Conservation (phyloP, 2,797 vertebrate species). For the Borostomias antarcticus region DNA sequence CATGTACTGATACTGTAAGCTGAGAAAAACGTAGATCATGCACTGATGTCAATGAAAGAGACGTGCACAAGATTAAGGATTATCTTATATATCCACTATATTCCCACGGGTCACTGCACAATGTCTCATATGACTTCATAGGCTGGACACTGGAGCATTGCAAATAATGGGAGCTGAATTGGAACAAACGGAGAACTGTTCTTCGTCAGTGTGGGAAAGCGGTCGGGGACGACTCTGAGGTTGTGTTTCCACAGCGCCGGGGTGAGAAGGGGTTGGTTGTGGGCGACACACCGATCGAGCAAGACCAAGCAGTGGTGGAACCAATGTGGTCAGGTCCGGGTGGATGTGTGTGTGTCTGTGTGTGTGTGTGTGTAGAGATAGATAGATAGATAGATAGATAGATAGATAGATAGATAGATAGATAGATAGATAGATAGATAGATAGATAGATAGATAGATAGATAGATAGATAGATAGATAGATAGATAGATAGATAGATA, state of each 20-base stretch:
- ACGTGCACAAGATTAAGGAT: not conserved
- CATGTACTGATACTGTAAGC: not conserved
- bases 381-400: too few relatives aligned
- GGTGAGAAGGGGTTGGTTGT: conserved; percentile 6
- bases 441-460: too few relatives aligned
- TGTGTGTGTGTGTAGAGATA: too few relatives aligned
- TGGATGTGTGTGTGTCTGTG: too few relatives aligned
- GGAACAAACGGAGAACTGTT: conserved; percentile 46
- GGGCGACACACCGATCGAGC: conserved; percentile 14
- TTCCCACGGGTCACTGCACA: conserved; percentile 11
- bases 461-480: too few relatives aligned
- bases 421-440: too few relatives aligned
- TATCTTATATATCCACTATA: conserved; percentile 19
- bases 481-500: too few relatives aligned
- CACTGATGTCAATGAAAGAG: not conserved
- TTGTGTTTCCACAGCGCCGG: conserved; percentile 34
- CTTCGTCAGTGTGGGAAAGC: conserved; percentile 58
- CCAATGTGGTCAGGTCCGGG: not conserved
- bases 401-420: too few relatives aligned
- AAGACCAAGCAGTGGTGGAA: not conserved
- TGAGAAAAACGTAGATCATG: not conserved
- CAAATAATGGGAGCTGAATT: conserved; percentile 54
- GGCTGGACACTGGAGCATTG: conserved; percentile 45
- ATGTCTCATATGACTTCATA: conserved; percentile 51
- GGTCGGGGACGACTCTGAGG: conserved; percentile 28